Conservation (phyloP, 2,113 vertebrate species). For the Laticauda colubrina region DNA sequence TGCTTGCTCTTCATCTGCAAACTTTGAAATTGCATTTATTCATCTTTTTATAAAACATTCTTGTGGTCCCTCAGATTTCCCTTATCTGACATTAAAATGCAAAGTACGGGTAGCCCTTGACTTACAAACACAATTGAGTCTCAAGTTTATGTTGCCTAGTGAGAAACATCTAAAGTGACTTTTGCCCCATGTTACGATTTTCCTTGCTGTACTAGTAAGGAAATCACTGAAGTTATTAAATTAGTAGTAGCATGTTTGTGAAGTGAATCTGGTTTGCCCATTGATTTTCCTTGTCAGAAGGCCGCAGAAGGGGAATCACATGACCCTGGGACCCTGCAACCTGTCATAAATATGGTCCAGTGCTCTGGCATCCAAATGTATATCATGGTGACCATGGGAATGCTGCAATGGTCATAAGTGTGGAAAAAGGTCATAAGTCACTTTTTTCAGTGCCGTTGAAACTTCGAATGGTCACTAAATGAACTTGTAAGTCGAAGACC, state of each 20-base stretch:
- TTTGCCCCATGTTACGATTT: not conserved
- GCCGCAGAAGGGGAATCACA: not conserved
- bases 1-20: not conserved
- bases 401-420: not conserved
- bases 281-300: not conserved
- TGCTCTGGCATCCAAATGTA: not conserved
- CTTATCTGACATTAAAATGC: not conserved
- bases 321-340: not conserved
- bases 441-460: not conserved
- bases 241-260: not conserved
- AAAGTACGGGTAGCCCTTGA: not conserved
- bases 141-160: not conserved
- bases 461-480: not conserved
- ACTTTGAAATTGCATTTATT: not conserved
- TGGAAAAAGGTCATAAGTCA: not conserved
- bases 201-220: not conserved
- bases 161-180: not conserved
- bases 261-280: not conserved
- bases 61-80: not conserved
- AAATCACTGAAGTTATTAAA: not conserved
- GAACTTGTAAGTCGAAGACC: not conserved
- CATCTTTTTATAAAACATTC: not conserved
- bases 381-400: not conserved
- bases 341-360: not conserved
- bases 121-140: not conserved